Conservation (phyloP, 2,113 vertebrate genomes). For the Cheilinus undulatus region DNA sequence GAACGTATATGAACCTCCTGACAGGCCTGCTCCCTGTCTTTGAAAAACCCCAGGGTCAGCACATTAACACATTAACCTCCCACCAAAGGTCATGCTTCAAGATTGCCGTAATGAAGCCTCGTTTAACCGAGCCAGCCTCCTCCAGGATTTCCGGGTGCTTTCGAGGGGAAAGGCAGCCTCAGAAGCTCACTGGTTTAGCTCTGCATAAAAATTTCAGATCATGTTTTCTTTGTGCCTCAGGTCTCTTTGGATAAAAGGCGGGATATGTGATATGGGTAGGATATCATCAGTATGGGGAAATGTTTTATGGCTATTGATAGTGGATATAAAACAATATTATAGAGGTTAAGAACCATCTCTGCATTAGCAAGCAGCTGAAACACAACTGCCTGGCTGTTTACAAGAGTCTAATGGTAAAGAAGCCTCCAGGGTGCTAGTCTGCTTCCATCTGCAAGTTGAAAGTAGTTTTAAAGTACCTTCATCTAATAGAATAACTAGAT, state of each 20-base stretch:
- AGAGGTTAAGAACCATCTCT: conserved; percentile 14
- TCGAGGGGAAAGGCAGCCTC: background rate
- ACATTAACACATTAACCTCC: conserved; percentile 49
- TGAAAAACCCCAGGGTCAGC: conserved; percentile 35
- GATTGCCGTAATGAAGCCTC: conserved; percentile 43
- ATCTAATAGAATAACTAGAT: background rate
- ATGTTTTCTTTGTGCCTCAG: conserved; percentile 16
- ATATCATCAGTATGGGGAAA: conserved; percentile 12
- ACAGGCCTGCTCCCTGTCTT: conserved; percentile 31
- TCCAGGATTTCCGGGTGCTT: background rate
- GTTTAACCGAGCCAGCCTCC: conserved; percentile 11
- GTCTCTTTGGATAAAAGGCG: conserved; percentile 11
- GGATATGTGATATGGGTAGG: background rate
- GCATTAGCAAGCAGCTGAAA: background rate
- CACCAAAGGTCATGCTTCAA: conserved; percentile 17
- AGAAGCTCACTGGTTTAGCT: conserved; percentile 16
- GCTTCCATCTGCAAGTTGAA: background rate
- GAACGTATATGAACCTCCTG: background rate
- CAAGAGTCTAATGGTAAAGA: conserved; percentile 19
- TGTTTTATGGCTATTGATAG: conserved; percentile 16
- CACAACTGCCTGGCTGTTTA: background rate
- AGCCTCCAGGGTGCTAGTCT: background rate
- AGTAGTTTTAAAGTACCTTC: background rate
- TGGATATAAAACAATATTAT: conserved; percentile 30
- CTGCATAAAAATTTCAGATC: conserved; percentile 15